Conservation (phyloP, 2,888 invertebrate species). For the Hecatera dysodea region DNA sequence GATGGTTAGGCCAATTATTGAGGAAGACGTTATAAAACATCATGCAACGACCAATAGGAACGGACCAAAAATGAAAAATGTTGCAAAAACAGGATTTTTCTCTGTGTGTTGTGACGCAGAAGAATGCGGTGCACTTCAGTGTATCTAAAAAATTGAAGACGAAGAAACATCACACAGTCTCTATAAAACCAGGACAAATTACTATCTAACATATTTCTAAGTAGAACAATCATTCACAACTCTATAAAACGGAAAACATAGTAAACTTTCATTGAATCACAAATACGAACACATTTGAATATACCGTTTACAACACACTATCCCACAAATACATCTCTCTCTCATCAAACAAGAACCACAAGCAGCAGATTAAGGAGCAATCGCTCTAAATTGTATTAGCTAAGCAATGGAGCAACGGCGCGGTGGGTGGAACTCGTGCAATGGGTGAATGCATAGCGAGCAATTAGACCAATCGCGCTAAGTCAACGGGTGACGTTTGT, state of each 20-base stretch:
- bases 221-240: background rate
- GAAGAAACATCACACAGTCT: too few relatives aligned
- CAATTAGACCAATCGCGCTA: slow-evolving; percentile 53
- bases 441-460: slow-evolving; percentile 30
- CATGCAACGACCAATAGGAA: too few relatives aligned
- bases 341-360: slow-evolving; percentile 20
- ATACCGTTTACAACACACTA: background rate
- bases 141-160: too few relatives aligned
- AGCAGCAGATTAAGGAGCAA: slow-evolving; percentile 44
- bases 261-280: too few relatives aligned
- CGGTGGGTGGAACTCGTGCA: slow-evolving; percentile 19
- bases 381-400: slow-evolving; percentile 50
- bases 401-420: slow-evolving; percentile 17
- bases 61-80: too few relatives aligned
- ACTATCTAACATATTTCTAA: too few relatives aligned
- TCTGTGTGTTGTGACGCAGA: too few relatives aligned
- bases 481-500: slow-evolving; percentile 52
- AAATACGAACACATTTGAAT: background rate
- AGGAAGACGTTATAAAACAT: too few relatives aligned
- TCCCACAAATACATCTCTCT: slow-evolving; percentile 3
- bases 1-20: too few relatives aligned
- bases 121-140: too few relatives aligned
- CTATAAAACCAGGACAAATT: too few relatives aligned
- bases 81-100: too few relatives aligned
- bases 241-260: background rate